Evolutionary conservation across 2,888 invertebrate genomes (phyloP).

Genomic region (Lochmaea crataegi): DNA sequence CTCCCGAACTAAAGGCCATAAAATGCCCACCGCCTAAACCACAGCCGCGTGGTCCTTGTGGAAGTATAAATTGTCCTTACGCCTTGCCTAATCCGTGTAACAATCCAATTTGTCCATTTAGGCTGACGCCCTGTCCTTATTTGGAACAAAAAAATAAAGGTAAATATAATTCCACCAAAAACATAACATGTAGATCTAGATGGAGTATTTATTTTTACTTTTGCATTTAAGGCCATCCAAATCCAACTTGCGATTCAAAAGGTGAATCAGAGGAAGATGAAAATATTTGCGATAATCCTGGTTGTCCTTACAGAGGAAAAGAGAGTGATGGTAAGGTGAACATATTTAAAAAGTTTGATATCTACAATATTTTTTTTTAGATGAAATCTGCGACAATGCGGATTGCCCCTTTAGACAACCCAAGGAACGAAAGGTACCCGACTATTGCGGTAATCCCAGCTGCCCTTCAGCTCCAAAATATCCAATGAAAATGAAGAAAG

Average conservation of each 20-base stretch:
- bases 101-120: slow-evolving; percentile 47
- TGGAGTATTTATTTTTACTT: no score
- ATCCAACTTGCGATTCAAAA: slow-evolving; percentile 13
- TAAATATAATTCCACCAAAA: not conserved
- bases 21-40: slow-evolving; percentile 53
- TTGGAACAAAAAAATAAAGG: slow-evolving; percentile 30
- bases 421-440: slow-evolving; percentile 17
- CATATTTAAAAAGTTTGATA: no score
- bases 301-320: slow-evolving; percentile 47
- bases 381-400: slow-evolving; percentile 46
- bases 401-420: slow-evolving; percentile 48
- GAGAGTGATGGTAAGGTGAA: slow-evolving; percentile 5
- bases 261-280: slow-evolving; percentile 20
- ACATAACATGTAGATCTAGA: no score
- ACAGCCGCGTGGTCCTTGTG: slow-evolving; percentile 54
- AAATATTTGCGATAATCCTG: slow-evolving; percentile 46
- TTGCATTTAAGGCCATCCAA: slow-evolving; percentile 15
- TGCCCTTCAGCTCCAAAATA: slow-evolving; percentile 37
- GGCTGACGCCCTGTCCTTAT: slow-evolving; percentile 44
- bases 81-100: slow-evolving; percentile 53
- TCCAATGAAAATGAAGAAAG: not conserved
- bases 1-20: slow-evolving; percentile 52
- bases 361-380: no score
- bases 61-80: slow-evolving; percentile 57
- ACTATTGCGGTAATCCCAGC: slow-evolving; percentile 21